Evolutionary conservation across 2,888 invertebrate genomes (phyloP).

Genomic region (Euproctis similis): DNA sequence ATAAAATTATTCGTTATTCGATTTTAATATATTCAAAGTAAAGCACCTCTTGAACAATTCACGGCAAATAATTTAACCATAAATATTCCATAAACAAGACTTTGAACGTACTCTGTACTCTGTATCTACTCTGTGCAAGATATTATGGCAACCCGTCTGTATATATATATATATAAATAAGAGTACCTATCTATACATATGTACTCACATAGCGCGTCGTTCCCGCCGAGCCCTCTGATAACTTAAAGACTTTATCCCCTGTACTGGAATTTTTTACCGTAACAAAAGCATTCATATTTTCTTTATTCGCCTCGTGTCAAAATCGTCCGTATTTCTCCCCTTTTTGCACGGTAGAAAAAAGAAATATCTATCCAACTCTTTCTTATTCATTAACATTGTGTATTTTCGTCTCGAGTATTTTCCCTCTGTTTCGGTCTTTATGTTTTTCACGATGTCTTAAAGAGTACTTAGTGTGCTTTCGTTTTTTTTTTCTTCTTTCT

Average conservation of each 20-base stretch:
- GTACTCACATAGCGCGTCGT: conserved; percentile 26
- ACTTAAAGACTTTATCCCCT: conserved; percentile 74
- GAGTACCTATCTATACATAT: too few relatives aligned
- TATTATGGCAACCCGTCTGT: conserved; percentile 18
- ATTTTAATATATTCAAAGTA: conserved; percentile 62
- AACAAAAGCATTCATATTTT: conserved; percentile 75
- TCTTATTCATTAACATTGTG: conserved; percentile 48
- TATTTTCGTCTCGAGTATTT: conserved; percentile 40
- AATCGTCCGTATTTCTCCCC: conserved; percentile 55
- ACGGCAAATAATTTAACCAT: conserved; percentile 44
- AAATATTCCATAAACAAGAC: conserved; percentile 48
- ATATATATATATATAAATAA: too few relatives aligned
- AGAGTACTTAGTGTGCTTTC: conserved; percentile 49
- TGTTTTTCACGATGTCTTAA: conserved; percentile 60
- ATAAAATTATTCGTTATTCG: too few relatives aligned
- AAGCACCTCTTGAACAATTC: conserved; percentile 56
- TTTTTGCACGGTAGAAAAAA: conserved; percentile 51
- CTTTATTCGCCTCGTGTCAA: conserved; percentile 73
- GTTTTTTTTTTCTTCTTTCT: conserved; percentile 45
- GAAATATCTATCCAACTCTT: conserved; percentile 61
- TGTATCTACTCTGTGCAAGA: background rate
- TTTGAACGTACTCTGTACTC: conserved; percentile 25
- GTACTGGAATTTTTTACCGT: conserved; percentile 74
- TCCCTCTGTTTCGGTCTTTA: conserved; percentile 60
- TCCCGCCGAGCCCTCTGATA: conserved; percentile 60